A percentile compares a stretch with the other conserved stretches of the same genome.
These are phyloP conservation scores for Stichopus chloronotus DNA, from an alignment of 35 echinoderm and acorn worm genomes.

Conservation along the genomic window DNA sequence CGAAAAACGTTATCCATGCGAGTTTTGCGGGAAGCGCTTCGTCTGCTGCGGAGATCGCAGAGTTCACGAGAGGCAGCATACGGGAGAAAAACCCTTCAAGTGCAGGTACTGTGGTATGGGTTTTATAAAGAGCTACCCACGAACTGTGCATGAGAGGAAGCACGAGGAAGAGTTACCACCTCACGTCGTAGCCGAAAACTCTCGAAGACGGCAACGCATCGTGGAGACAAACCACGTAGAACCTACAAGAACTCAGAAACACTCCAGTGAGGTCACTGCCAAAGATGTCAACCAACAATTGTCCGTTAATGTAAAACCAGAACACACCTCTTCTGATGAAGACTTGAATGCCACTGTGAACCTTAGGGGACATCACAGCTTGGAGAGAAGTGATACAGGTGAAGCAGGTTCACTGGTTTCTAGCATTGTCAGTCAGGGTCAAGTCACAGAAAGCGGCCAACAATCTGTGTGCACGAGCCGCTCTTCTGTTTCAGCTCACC, in stretches of 20 bases:
- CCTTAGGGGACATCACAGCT: neutral
- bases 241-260: too few species aligned
- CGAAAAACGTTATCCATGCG: slow-evolving; percentile 72
- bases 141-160: slow-evolving; percentile 18
- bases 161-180: neutral
- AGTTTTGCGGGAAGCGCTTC: slow-evolving; percentile 77
- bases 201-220: neutral
- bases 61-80: slow-evolving; percentile 58
- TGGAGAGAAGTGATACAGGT: neutral
- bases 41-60: slow-evolving; percentile 24
- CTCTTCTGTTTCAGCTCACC: neutral
- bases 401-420: neutral
- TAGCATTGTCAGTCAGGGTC: neutral
- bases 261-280: too few species aligned
- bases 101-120: slow-evolving; percentile 57
- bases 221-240: too few species aligned
- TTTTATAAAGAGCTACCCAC: slow-evolving; percentile 24
- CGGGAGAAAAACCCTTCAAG: slow-evolving; percentile 52
- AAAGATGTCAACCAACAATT: too few species aligned
- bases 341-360: neutral
- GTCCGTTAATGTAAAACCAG: too few species aligned
- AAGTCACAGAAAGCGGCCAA: neutral
- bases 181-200: neutral
- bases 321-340: neutral
- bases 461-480: neutral